Conservation (phyloP, 2,113 vertebrate species). For the Leptocoma aspasia region DNA sequence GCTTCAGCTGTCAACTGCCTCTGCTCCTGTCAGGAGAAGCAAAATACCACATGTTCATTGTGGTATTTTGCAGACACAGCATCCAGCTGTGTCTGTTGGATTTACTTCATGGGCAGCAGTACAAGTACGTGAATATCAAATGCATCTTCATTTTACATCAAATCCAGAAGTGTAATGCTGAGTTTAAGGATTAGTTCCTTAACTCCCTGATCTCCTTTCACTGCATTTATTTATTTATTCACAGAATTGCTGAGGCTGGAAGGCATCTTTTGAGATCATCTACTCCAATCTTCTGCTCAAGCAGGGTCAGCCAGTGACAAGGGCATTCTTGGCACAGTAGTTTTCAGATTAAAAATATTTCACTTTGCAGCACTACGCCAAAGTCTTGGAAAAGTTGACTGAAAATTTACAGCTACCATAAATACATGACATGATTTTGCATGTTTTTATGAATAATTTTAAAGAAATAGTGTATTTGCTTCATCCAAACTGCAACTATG, state of each 20-base stretch:
- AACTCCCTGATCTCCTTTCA: neutral
- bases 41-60: neutral
- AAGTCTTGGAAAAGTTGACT: neutral
- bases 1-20: neutral
- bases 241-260: neutral
- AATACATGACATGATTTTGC: neutral
- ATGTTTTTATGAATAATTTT: neutral
- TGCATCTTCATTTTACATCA: neutral
- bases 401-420: neutral
- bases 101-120: neutral
- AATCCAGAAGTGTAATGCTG: neutral
- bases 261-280: neutral
- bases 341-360: neutral
- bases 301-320: neutral
- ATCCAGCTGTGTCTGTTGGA: neutral
- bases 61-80: too few relatives aligned
- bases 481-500: neutral
- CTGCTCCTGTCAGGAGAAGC: neutral
- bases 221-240: neutral
- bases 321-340: neutral
- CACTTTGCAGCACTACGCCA: neutral
- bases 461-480: neutral
- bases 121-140: neutral
- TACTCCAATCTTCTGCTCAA: neutral
- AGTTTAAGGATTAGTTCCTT: neutral